A percentile compares a stretch with the other conserved stretches of the same genome.
Evolutionary conservation across 2,797 vertebrate species (phyloP).

Genomic region (Myoxocephalus aenaeus): DNA sequence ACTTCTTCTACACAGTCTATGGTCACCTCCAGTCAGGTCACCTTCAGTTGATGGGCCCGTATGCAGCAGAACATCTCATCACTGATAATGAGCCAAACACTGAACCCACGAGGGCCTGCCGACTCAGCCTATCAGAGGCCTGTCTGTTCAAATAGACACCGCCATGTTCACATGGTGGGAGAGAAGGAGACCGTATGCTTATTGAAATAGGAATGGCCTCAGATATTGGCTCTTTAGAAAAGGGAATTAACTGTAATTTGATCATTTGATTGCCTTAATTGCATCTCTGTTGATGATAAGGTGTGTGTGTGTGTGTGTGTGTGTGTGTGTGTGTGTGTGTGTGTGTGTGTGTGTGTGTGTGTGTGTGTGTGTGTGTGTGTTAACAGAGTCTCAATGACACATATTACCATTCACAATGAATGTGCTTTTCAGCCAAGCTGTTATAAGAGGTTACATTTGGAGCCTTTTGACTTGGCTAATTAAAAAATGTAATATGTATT

Average conservation of each 20-base stretch:
- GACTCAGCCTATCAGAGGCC: conserved; percentile 45
- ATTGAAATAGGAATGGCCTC: conserved; percentile 15
- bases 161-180: background rate
- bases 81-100: conserved; percentile 35
- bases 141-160: conserved; percentile 45
- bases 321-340: background rate
- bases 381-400: no score
- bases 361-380: background rate
- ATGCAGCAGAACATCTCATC: no score
- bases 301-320: background rate
- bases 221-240: conserved; percentile 11
- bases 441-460: no score
- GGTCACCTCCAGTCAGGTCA: no score
- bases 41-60: no score
- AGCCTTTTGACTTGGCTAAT: background rate
- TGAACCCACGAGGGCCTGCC: conserved; percentile 2
- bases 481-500: background rate
- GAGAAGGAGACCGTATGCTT: conserved; percentile 4
- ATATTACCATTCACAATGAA: no score
- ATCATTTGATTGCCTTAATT: conserved; percentile 44
- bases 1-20: no score
- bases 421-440: no score
- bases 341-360: background rate
- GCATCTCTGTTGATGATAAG: conserved; percentile 42
- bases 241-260: conserved; percentile 40